Evolutionary conservation across 1,140 invertebrate species (phyloP), one percentile per base, ranked within the genome.

Genomic region (Protaetia brevitarsis): DNA sequence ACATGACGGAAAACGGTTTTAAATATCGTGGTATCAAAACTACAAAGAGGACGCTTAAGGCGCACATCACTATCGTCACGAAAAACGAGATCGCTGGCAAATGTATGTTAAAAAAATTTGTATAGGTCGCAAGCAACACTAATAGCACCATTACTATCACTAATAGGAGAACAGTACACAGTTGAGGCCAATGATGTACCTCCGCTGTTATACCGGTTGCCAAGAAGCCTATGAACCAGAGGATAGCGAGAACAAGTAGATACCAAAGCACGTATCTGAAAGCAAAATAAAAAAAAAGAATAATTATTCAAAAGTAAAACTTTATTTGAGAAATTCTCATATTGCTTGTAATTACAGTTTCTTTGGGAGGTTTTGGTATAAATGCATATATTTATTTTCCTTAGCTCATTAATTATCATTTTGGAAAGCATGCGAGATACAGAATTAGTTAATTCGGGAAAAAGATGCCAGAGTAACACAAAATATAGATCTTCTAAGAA

Each of bases 1-100:
- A 59, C 59, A 64, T 66, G 31, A 66, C 58, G 27, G 63, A 60
- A 3, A 66, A 66, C 31, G 67, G 41, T 28, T 69, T 62, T 23
- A 67, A 69, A 31, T 79, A 72, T 57, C 79, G 81, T 21, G 86
- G 85, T 30, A 86, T 82, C 60, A 86, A 71, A 7, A 82, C 77
- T 23, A 88, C 79, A 57, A 88, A 83, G 19, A 87, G 77, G 51
- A 93, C 78, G 63, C 89, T 89, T 28, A 89, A 77, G 2, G 83
- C 73, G 76, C 87, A 89, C 66, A 92, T 82, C 61, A 85, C 77
- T 1, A 87, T 71, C 23, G 89, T 85, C 63, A 90, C 82, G 31
- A 85, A 76, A 36, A 90, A 72, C 10, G 90, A 91, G 61, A 88
- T 81, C 41, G 82, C 79, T 58, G 87, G 78, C 66, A 87, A 85